Base-by-base conservation (phyloP, 2,797 vertebrate genomes). In the Rhinella marina region DNA sequence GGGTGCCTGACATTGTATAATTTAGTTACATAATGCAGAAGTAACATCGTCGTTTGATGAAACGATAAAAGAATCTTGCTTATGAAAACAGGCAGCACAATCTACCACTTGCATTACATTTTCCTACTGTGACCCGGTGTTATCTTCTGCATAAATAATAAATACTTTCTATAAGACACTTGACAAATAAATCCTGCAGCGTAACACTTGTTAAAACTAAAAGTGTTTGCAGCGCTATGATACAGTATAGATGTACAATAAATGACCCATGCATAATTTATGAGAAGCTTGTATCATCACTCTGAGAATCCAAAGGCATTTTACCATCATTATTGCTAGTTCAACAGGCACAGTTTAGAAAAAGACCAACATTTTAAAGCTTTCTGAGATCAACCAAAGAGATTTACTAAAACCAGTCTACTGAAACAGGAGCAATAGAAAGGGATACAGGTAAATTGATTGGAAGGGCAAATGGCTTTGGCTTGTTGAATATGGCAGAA, bases 271-370 rank as follows among this genome's bases (percentile, higher is more conserved):
- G 70, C 72, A 85, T 85, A 25, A 85, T 85, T 85, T 76, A 85
- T 85, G 72, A 85, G 72, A 50, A 5, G 2, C 41, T 62, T 52
- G 59, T 83, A 76, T 83, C 57, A 87, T 64, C 54, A 66, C 80
- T 66, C 32, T 17, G 29, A 81, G 56, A 50, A 50, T 62, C 83
- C 72, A 76, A 77, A 73, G 72, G 83, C 72, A 85, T 76, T 75
- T 73, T 62, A 62, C 70, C 56, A 76, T 77, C 83, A 77, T 85
- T 85, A 85, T 64, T 85, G 83, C 83, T 84, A 91, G 79, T 91
- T 91, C 93, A 92, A 90, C 84, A 91, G 50, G 84, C 90, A 86
- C 89, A 82, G 82, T 85, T 68, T 91, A 92, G 41, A 87, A 90
- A 76, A 80, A 1, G 82, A 80, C 81, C 87, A 86, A 76, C 85